Base-by-base conservation (phyloP, 1,140 invertebrate genomes). In the Bombus picipes region DNA sequence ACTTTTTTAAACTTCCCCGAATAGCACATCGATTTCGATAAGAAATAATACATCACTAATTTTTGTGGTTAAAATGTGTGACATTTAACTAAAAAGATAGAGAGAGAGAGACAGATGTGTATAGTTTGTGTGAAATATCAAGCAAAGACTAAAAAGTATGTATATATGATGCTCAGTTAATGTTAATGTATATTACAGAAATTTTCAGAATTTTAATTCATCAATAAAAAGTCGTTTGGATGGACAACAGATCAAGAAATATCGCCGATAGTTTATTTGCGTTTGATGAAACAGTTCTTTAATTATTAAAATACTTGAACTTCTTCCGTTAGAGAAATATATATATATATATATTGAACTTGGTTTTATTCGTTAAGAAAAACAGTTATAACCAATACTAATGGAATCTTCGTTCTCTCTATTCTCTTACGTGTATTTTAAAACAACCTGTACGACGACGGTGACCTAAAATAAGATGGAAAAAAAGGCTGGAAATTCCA, bases 401-500 rank as follows among this genome's bases (percentile, higher is more conserved):
- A 1, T n/a, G 39, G 10, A 25, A 74, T 10, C 13, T 47, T 22
- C 9, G 3, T 12, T 47, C 43, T 8, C 2, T 47, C 9, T 4
- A 74, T 41, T 1, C 3, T 12, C 2, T 25, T 25, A 32, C 12
- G 12, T 22, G 10, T 34, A 41, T 75, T 75, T 75, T 13, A 12
- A 75, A 53, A 34, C 5, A 34, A 12, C 4, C 18, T n/a, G n/a
- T 75, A 34, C 3, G 22, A 57, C 28, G 18, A n/a, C 4, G 5
- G 28, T 22, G 57, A 73, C 15, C 32, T 28, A 32, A 39, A n/a
- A 43, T 22, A 22, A 32, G 15, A 73, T 32, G 3, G 6, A 4
- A 39, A 71, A 53, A 72, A 53, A 32, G 18, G 15, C 22, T 39
- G 25, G 32, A 70, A 80, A 70, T 80, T 80, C 34, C 73, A 59